Percentiles rank a stretch among this genome's conserved stretches.
Conservation (phyloP, 2,888 invertebrate genomes). For the Lasioglossum oenotherae region DNA sequence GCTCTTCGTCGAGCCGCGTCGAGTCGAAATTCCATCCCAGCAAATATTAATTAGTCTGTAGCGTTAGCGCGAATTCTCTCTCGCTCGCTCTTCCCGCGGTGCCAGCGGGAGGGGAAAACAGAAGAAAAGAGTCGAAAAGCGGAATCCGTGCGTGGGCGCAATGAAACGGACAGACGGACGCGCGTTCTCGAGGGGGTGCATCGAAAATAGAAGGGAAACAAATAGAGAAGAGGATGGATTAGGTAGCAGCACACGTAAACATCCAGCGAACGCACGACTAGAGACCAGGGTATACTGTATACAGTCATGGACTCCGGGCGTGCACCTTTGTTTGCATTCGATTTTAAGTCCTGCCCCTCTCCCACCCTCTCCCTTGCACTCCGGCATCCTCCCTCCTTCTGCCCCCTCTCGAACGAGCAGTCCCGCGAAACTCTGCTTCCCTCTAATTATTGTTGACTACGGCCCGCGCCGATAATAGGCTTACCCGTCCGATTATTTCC, state of each 20-base stretch:
- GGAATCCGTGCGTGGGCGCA: conserved; percentile 23
- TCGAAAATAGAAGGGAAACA: conserved; percentile 56
- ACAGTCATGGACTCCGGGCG: conserved; percentile 27
- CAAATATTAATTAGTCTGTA: conserved; percentile 59
- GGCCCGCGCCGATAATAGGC: conserved; percentile 63
- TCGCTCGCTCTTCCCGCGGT: neutral
- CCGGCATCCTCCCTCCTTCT: neutral
- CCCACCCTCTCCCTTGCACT: neutral
- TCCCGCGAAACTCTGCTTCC: conserved; percentile 56
- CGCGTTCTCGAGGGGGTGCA: conserved; percentile 42
- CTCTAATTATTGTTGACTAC: conserved; percentile 69
- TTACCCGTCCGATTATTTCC: conserved; percentile 63
- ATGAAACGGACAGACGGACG: conserved; percentile 17
- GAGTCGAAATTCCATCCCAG: conserved; percentile 35
- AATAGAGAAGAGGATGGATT: conserved; percentile 64
- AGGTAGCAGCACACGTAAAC: conserved; percentile 59
- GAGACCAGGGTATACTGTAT: conserved; percentile 33
- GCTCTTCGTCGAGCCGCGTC: conserved; percentile 7
- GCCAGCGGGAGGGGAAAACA: conserved; percentile 6
- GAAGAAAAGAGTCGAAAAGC: conserved; percentile 26
- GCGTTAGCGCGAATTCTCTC: conserved; percentile 13
- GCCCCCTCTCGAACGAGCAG: conserved; percentile 22
- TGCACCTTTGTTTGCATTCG: conserved; percentile 61
- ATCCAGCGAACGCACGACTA: conserved; percentile 41
- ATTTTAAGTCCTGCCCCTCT: conserved; percentile 62